phyloP scores from a whole-genome alignment of 2,888 invertebrate species.

The Caradrina kadenii region DNA sequence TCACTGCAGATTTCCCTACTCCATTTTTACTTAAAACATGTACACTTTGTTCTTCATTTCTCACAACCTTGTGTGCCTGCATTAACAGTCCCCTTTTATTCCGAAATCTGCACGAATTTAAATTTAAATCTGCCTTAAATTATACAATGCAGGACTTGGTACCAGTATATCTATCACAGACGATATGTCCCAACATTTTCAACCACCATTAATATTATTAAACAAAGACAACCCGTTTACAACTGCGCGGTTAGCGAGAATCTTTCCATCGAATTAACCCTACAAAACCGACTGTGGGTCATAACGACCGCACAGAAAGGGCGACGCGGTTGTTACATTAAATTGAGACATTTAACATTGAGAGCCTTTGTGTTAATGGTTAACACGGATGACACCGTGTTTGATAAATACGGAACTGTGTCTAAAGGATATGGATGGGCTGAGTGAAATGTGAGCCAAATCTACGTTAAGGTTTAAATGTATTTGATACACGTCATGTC shows the following conservation, averaged over 20 bases:
- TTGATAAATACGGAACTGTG: conserved; percentile 68
- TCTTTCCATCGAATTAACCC: conserved; percentile 88
- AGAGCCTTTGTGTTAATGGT: conserved; percentile 78
- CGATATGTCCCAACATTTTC: conserved; percentile 65
- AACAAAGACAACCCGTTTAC: conserved; percentile 74
- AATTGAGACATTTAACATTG: conserved; percentile 86
- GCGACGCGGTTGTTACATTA: conserved; percentile 81
- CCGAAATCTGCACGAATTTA: conserved; percentile 36
- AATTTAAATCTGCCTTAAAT: conserved; percentile 47
- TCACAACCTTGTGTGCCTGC: background rate
- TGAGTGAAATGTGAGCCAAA: conserved; percentile 39
- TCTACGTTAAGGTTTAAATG: conserved; percentile 23
- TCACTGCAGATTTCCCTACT: background rate
- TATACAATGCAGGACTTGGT: conserved; percentile 49
- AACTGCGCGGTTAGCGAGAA: conserved; percentile 75
- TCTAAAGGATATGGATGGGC: conserved; percentile 60
- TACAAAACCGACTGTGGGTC: conserved; percentile 78
- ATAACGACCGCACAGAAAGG: conserved; percentile 74
- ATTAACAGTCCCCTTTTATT: conserved; percentile 1
- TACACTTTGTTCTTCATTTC: background rate
- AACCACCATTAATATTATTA: conserved; percentile 65
- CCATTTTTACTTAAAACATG: background rate
- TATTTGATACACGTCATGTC: conserved; percentile 19
- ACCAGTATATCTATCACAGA: conserved; percentile 59
- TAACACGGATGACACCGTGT: conserved; percentile 70